Evolutionary conservation across 2,113 vertebrate species (phyloP), one percentile per base, ranked within the genome.

Genomic region (Fulmarus glacialis): DNA sequence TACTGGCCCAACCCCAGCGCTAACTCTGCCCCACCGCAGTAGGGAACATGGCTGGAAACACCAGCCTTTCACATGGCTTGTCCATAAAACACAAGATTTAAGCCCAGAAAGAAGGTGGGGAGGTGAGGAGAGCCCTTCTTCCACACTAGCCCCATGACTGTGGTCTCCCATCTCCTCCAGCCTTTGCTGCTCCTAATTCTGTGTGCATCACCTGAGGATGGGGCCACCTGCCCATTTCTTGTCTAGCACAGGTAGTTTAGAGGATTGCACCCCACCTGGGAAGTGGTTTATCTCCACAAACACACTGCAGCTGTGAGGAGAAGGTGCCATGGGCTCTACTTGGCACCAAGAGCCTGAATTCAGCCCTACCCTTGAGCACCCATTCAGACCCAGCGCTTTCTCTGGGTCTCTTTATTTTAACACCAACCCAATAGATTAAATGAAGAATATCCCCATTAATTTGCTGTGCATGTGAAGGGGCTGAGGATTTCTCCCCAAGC

Each of bases 351-450:
- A 86, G 22, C 52, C 56, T 42, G 47, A 90, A 64, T 11, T 75
- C 56, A 82, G 23, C 52, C 42, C 64, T 62, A 21, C 8, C 12
- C 29, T 82, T 80, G 66, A 0, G 0, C 29, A 79, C n/a, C 62
- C 6, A 18, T 72, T 79, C 66, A 86, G 38, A 72, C 13, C 43
- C 62, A 68, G 13, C 0, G 2, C 62, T 56, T 91, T 77, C 40
- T 43, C 59, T 27, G 4, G 2, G 8, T 20, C 12, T 72, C 36
- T 75, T 53, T 70, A 34, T 77, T 83, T 73, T n/a, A 68, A 18
- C 9, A 5, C 24, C 14, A 85, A 2, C 5, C 0, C 0, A 48
- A 48, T 0, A 27, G 34, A 34, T 24, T 19, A 77, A 88, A 90
- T 73, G 43, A 81, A 78, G 63, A 56, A 36, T 21, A 84, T 11